Percentiles rank a stretch among this genome's conserved stretches.
Conservation (phyloP, 2,888 invertebrate genomes). For the Magallana nippona region DNA sequence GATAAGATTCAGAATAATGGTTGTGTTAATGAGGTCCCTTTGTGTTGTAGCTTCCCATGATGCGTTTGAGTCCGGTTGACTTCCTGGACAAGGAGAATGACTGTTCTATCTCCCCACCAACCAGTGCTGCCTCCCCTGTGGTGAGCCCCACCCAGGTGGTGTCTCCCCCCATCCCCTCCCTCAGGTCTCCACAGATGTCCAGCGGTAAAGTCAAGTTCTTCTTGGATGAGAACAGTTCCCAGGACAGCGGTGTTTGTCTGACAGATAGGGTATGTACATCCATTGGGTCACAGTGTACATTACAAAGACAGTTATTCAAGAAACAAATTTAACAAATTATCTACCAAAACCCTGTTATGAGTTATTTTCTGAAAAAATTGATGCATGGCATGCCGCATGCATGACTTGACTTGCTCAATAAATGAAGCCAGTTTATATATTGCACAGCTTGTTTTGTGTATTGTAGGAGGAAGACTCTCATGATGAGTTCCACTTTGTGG, state of each 20-base stretch:
- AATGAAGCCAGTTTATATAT: too few relatives aligned
- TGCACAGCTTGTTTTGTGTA: background rate
- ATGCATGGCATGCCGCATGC: too few relatives aligned
- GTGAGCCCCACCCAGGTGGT: constrained; percentile 31
- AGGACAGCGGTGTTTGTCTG: constrained; percentile 75
- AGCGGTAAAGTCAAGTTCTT: constrained; percentile 48
- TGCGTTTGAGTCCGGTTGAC: constrained; percentile 58
- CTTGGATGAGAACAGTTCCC: constrained; percentile 71
- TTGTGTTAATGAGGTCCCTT: background rate
- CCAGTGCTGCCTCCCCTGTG: background rate
- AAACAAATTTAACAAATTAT: background rate
- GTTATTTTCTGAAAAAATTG: too few relatives aligned
- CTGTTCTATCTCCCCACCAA: constrained; percentile 19
- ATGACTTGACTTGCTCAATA: too few relatives aligned
- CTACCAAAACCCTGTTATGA: too few relatives aligned
- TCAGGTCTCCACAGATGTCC: background rate
- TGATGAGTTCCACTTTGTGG: constrained; percentile 65
- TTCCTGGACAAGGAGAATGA: constrained; percentile 48
- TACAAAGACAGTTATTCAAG: too few relatives aligned
- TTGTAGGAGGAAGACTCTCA: constrained; percentile 60
- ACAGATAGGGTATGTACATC: constrained; percentile 58
- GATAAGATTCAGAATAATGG: too few relatives aligned
- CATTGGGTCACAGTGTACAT: too few relatives aligned
- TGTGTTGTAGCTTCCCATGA: constrained; percentile 52
- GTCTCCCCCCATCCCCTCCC: constrained; percentile 32